phyloP scores from a whole-genome alignment of 2,797 vertebrate genomes.

The Sebastes hubbsi region DNA sequence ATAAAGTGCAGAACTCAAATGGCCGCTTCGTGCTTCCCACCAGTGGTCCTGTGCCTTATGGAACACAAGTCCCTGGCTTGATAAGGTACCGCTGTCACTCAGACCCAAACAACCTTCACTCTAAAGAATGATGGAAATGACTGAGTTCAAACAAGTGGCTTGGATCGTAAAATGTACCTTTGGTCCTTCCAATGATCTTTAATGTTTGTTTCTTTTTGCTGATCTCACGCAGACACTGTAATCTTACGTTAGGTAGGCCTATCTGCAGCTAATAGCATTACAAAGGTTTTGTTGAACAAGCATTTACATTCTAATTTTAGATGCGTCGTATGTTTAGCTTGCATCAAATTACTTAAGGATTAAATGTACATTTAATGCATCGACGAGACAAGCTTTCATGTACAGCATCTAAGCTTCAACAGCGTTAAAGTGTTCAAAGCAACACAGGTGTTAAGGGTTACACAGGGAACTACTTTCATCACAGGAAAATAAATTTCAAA shows the following conservation, averaged over 20 bases:
- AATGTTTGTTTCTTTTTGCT: conserved; percentile 6
- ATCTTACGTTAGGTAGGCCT: conserved; percentile 35
- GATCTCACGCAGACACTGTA: conserved; percentile 4
- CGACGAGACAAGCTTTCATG: neutral
- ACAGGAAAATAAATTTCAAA: neutral
- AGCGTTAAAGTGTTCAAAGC: neutral
- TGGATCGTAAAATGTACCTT: neutral
- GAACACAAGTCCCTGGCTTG: conserved; percentile 90
- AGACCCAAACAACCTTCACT: neutral
- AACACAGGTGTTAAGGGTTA: neutral
- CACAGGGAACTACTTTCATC: neutral
- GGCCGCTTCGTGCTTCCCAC: conserved; percentile 94
- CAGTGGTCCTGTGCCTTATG: conserved; percentile 91
- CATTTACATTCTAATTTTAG: conserved; percentile 66
- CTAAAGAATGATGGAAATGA: neutral
- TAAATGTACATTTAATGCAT: neutral
- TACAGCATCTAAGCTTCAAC: neutral
- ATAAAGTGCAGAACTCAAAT: conserved; percentile 97
- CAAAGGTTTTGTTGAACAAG: conserved; percentile 45
- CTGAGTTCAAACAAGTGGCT: neutral
- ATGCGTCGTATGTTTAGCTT: conserved; percentile 23
- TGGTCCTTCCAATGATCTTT: neutral
- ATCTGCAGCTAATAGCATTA: conserved; percentile 74
- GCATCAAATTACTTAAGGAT: conserved; percentile 12
- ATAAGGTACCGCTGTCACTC: conserved; percentile 85